phyloP scores from a whole-genome alignment of 2,888 invertebrate genomes.

The Incurvaria masculella region DNA sequence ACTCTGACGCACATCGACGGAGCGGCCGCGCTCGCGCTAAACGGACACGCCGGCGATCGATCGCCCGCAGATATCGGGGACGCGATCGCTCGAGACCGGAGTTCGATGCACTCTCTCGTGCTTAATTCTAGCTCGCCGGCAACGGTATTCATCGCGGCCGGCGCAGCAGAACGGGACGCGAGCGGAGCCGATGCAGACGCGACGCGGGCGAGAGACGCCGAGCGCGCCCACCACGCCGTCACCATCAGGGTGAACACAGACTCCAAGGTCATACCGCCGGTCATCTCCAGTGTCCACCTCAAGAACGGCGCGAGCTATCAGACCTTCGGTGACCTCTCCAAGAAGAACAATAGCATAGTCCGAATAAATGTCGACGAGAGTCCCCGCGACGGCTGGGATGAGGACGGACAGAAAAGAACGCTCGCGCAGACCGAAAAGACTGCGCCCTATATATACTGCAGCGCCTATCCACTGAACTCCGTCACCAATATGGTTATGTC shows the following conservation, averaged over 20 bases:
- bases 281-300: slow-evolving; percentile 48
- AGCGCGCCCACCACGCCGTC: slow-evolving; percentile 60
- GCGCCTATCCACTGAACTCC: slow-evolving; percentile 51
- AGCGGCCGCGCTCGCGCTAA: slow-evolving; percentile 24
- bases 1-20: slow-evolving; percentile 44
- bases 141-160: slow-evolving; percentile 55
- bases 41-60: slow-evolving; percentile 28
- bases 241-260: slow-evolving; percentile 69
- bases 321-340: slow-evolving; percentile 34
- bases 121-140: slow-evolving; percentile 52
- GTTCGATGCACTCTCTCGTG: slow-evolving; percentile 57
- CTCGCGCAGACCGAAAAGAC: slow-evolving; percentile 31
- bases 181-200: slow-evolving; percentile 10
- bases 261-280: slow-evolving; percentile 47
- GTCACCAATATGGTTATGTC: slow-evolving; percentile 62
- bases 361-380: slow-evolving; percentile 56
- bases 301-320: slow-evolving; percentile 48
- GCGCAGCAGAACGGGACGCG: slow-evolving; percentile 36
- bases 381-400: slow-evolving; percentile 47
- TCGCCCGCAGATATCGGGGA: slow-evolving; percentile 4
- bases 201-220: too few species aligned
- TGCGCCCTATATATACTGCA: slow-evolving; percentile 61
- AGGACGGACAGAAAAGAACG: slow-evolving; percentile 35
- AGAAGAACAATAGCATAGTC: slow-evolving; percentile 55
- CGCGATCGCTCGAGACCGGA: slow-evolving; percentile 30